Evolutionary conservation across 2,113 vertebrate genomes (phyloP), one percentile per base, ranked within the genome.

Genomic region (Platanista minor): DNA sequence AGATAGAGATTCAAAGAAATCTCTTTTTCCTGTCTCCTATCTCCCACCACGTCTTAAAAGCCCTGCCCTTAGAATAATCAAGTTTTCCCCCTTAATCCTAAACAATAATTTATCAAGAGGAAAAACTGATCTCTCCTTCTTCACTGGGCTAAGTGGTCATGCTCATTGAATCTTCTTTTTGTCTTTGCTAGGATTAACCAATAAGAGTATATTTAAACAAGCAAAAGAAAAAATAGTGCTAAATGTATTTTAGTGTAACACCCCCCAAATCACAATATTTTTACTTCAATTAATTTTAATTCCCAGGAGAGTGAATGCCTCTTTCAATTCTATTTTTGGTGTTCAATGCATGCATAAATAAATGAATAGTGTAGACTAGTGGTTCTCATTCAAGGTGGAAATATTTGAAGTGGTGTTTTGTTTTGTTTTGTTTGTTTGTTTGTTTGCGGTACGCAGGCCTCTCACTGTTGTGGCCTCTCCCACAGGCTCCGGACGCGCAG

Each of bases 1-100:
- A 95, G 59, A 93, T 85, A 95, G 13, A 96, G 8, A 91, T 84
- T 87, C 67, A 85, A 81, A 95, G 67, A 89, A 85, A 93, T 75
- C 41, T 78, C 39, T 75, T 84, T 91, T 86, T 46, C 49, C 77
- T 89, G 4, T 57, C 9, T 86, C 52, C 41, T 5, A 23, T 85
- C 29, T 36, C 29, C 69, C 39, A 84, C 31, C 33, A 81, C 41
- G 25, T 83, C 43, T 91, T 89, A 94, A 52, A 94, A 91, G 83
- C 14, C 6, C 49, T 88, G 46, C 2, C 81, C 36, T 87, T 54
- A 36, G 62, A 71, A 93, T 27, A 89, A 93, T 33, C 62, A 80
- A 78, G 23, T 0, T 59, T 96, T 91, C 8, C 18, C 49, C 85
- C 36, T 80, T 75, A 78, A 71, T 61, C 18, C 2, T 5, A 75